A percentile compares a stretch with the other conserved stretches of the same genome.
Evolutionary conservation across 2,797 vertebrate genomes (phyloP).

Genomic region (Carcharodon carcharias): DNA sequence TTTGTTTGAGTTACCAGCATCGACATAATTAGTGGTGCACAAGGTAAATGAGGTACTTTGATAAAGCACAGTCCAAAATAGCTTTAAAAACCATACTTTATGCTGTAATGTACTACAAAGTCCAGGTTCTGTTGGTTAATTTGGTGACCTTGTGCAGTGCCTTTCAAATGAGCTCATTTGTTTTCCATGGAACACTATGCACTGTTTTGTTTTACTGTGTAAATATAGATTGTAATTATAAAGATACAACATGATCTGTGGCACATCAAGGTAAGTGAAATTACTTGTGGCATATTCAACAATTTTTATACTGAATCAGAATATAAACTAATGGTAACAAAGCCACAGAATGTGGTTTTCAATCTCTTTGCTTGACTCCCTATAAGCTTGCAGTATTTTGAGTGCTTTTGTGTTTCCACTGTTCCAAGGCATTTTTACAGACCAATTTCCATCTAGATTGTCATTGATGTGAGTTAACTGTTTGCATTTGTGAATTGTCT

Average conservation of each 20-base stretch:
- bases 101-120: not conserved
- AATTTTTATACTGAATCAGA: not conserved
- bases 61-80: not conserved
- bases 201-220: not conserved
- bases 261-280: not conserved
- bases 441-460: not conserved
- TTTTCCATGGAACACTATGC: not conserved
- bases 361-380: not conserved
- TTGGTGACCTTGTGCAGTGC: not conserved
- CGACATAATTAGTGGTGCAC: not conserved
- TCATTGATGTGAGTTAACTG: not conserved
- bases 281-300: not conserved
- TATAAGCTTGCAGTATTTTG: not conserved
- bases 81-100: not conserved
- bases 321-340: not conserved
- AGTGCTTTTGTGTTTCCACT: not conserved
- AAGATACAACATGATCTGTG: not conserved
- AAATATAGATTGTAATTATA: not conserved
- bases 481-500: not conserved
- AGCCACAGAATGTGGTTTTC: not conserved
- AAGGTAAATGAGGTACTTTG: not conserved
- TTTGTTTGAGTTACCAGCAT: not conserved
- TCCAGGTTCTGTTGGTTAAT: not conserved
- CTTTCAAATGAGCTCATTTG: not conserved
- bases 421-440: not conserved